These are phyloP conservation scores for Sterna hirundo DNA, from an alignment of 2,113 vertebrate genomes.

Conservation along the genomic window DNA sequence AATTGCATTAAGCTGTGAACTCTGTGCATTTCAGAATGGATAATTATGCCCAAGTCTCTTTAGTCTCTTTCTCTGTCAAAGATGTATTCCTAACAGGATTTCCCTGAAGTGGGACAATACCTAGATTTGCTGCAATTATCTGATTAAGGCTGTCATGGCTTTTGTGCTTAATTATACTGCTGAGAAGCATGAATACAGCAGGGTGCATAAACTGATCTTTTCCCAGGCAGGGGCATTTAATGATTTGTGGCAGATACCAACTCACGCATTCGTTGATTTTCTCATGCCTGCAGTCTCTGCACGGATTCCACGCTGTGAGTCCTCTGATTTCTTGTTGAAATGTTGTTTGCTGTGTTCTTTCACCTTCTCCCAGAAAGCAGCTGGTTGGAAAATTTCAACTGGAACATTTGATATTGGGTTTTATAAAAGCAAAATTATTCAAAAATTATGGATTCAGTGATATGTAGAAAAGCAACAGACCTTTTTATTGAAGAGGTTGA, in stretches of 20 bases:
- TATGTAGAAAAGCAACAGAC: neutral
- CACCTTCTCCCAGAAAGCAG: neutral
- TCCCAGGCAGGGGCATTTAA: neutral
- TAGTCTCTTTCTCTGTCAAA: neutral
- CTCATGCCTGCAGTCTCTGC: neutral
- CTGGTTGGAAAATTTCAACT: neutral
- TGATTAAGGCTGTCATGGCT: neutral
- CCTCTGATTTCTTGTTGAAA: neutral
- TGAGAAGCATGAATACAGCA: neutral
- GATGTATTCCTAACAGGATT: neutral
- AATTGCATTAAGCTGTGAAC: neutral
- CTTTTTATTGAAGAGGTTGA: neutral
- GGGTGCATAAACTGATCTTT: neutral
- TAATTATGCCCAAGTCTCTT: neutral
- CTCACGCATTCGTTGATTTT: neutral
- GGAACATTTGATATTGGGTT: neutral
- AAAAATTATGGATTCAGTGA: neutral
- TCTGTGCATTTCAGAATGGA: neutral
- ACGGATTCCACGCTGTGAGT: neutral
- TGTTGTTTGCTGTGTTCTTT: neutral
- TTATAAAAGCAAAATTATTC: neutral
- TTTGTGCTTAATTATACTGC: neutral
- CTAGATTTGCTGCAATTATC: neutral
- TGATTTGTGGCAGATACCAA: neutral
- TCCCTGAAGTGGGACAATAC: neutral